These are phyloP conservation scores for Telmatochromis brichardi DNA, from an alignment of 2,113 vertebrate genomes.

Conservation along the genomic window DNA sequence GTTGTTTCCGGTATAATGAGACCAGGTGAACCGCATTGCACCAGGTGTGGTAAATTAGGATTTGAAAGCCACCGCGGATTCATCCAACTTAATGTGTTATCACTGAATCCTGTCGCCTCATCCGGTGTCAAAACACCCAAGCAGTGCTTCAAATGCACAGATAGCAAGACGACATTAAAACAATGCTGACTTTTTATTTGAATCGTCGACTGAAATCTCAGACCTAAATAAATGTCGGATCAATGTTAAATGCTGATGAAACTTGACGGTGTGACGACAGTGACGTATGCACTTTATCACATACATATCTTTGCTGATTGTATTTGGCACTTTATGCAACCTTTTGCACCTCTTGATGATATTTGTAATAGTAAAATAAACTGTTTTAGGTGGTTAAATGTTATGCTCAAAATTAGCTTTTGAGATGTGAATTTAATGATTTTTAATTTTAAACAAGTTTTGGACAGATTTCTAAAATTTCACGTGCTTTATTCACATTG, in stretches of 20 bases:
- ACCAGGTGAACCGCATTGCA: conserved; percentile 5
- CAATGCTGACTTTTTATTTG: neutral
- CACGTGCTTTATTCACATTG: neutral
- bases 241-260: neutral
- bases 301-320: neutral
- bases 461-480: neutral
- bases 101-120: neutral
- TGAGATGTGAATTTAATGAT: neutral
- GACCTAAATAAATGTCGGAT: neutral
- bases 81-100: neutral
- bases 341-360: neutral
- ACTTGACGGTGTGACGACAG: neutral
- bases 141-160: neutral
- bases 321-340: neutral
- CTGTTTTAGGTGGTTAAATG: neutral
- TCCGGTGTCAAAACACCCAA: neutral
- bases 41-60: conserved; percentile 4
- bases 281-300: neutral
- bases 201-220: neutral
- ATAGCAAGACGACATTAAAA: neutral
- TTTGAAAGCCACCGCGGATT: neutral
- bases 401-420: neutral
- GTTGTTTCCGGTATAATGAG: neutral
- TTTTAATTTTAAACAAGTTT: neutral
- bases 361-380: neutral